These are phyloP conservation scores for Ophion obscuratus DNA, from an alignment of 2,888 invertebrate genomes.

Conservation along the genomic window DNA sequence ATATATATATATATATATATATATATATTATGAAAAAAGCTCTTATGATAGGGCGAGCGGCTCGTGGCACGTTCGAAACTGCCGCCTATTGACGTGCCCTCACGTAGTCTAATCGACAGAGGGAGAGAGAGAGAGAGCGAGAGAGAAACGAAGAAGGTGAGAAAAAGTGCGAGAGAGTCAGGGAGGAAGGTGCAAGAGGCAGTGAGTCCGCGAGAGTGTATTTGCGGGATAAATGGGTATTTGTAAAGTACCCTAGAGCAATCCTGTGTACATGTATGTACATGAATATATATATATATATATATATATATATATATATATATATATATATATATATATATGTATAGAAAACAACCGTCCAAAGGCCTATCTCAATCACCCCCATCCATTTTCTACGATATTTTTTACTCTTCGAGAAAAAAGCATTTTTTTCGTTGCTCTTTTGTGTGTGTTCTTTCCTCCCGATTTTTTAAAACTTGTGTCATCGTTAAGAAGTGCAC, in stretches of 20 bases:
- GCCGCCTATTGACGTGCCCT: constrained; percentile 63
- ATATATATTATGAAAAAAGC: constrained; percentile 10
- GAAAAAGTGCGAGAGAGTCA: not conserved
- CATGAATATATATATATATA: too few relatives aligned
- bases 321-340: too few relatives aligned
- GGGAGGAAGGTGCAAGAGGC: not conserved
- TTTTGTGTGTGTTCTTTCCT: too few relatives aligned
- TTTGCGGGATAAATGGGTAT: constrained; percentile 66
- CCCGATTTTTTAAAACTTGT: too few relatives aligned
- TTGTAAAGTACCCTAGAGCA: constrained; percentile 63
- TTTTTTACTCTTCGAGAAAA: too few relatives aligned
- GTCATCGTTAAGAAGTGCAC: too few relatives aligned
- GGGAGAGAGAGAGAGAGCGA: constrained; percentile 13
- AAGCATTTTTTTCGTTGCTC: too few relatives aligned
- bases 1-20: constrained; percentile 7
- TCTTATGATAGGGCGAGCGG: constrained; percentile 21
- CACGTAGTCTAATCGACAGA: constrained; percentile 64
- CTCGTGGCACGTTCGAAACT: constrained; percentile 63
- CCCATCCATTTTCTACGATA: too few relatives aligned
- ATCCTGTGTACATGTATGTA: constrained; percentile 24
- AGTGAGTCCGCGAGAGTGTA: constrained; percentile 52
- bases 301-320: too few relatives aligned
- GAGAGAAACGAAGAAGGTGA: not conserved
- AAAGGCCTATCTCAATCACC: too few relatives aligned
- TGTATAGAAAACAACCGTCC: too few relatives aligned